These are phyloP conservation scores for Gallinago media DNA, from an alignment of 2,113 vertebrate species.

Conservation along the genomic window DNA sequence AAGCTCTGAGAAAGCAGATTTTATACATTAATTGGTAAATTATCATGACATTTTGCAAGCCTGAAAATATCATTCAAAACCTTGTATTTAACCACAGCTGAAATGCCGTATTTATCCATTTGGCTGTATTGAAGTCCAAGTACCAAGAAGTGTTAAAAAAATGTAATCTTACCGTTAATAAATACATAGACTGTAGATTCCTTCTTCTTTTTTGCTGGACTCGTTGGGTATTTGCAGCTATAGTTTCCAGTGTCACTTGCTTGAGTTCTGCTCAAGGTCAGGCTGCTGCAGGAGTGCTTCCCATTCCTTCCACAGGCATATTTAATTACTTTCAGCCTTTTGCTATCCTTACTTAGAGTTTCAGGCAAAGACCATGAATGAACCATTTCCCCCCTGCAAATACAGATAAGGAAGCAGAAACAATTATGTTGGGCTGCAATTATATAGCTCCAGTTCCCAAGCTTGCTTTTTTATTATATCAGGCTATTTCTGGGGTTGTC, in stretches of 20 bases:
- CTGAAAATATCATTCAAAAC: neutral
- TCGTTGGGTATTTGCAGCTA: conserved; percentile 83
- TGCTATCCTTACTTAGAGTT: conserved; percentile 74
- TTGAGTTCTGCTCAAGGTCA: conserved; percentile 81
- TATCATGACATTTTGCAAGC: neutral
- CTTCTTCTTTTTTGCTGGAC: conserved; percentile 70
- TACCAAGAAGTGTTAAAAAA: neutral
- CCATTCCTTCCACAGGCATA: conserved; percentile 82
- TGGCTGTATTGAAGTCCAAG: neutral
- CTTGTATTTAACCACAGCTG: neutral
- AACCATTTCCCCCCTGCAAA: conserved; percentile 86
- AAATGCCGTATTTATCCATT: neutral
- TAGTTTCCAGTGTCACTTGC: conserved; percentile 89
- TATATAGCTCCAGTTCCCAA: conserved; percentile 43
- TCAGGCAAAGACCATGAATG: conserved; percentile 88
- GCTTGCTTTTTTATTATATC: conserved; percentile 53
- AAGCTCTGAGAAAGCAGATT: neutral
- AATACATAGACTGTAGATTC: conserved; percentile 88
- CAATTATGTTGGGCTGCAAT: conserved; percentile 43
- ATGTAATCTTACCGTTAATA: conserved; percentile 89
- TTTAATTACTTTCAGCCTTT: conserved; percentile 77
- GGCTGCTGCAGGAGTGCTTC: conserved; percentile 84
- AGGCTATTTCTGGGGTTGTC: conserved; percentile 46
- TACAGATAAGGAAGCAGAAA: conserved; percentile 68
- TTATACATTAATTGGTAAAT: neutral